Percentiles rank a stretch among this genome's conserved stretches.
phyloP scores from a whole-genome alignment of 2,797 vertebrate genomes.

The Mus spretus region DNA sequence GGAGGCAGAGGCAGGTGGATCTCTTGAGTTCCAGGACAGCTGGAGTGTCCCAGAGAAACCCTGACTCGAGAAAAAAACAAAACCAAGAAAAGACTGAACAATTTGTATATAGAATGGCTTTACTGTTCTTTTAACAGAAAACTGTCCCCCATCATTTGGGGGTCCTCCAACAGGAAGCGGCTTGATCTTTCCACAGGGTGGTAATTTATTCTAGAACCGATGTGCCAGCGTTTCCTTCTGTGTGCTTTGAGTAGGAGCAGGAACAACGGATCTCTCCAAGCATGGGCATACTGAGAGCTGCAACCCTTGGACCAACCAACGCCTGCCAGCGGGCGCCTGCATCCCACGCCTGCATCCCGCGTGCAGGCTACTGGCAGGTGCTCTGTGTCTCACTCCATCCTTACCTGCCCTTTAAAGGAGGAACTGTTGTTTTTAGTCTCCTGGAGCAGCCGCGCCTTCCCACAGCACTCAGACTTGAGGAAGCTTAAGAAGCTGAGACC shows the following conservation, averaged over 20 bases:
- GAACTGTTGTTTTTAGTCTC: background rate
- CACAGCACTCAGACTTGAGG: rapidly evolving
- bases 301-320: background rate
- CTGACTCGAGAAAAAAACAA: background rate
- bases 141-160: background rate
- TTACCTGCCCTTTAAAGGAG: background rate
- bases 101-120: background rate
- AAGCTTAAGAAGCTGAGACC: background rate
- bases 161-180: background rate
- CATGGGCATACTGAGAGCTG: rapidly evolving
- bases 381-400: rapidly evolving
- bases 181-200: background rate
- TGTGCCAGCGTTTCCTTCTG: rapidly evolving
- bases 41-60: background rate
- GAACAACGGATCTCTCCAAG: background rate
- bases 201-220: rapidly evolving
- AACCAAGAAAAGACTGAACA: background rate
- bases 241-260: background rate
- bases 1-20: background rate
- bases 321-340: background rate
- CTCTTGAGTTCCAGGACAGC: background rate
- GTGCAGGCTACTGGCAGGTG: rapidly evolving
- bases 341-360: too few relatives aligned
- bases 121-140: slow-evolving; percentile 6
- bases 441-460: background rate